Conservation (phyloP, 2,113 vertebrate species). For the Mugil cephalus region DNA sequence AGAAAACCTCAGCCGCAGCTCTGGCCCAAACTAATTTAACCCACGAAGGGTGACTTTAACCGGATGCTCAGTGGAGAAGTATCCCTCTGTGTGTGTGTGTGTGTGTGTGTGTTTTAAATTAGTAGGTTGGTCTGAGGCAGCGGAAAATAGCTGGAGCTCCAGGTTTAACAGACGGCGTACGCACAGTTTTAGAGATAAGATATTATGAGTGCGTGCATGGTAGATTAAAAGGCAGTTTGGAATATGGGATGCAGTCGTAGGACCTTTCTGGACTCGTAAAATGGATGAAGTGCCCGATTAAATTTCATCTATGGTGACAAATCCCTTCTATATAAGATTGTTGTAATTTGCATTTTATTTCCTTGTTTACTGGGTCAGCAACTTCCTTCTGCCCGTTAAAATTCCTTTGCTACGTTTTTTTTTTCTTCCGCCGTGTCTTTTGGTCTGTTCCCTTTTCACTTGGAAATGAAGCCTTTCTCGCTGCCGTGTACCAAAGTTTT, state of each 20-base stretch:
- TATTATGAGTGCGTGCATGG: not conserved
- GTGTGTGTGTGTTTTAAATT: too few relatives aligned
- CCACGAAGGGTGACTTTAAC: too few relatives aligned
- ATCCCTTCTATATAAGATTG: not conserved
- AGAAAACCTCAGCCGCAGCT: not conserved
- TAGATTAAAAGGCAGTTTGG: constrained; percentile 5
- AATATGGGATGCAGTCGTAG: not conserved
- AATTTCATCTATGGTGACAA: constrained; percentile 3
- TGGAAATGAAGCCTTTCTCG: not conserved
- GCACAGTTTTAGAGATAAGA: not conserved
- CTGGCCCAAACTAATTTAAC: not conserved
- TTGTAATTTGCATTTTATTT: not conserved
- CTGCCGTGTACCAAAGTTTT: not conserved
- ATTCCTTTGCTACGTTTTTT: not conserved
- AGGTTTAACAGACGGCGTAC: not conserved
- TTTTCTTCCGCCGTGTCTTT: not conserved
- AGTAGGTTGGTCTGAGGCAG: not conserved
- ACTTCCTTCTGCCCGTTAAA: constrained; percentile 3
- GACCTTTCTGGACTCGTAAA: constrained; percentile 6
- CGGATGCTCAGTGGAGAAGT: not conserved
- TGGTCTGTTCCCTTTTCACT: not conserved
- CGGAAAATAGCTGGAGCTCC: not conserved
- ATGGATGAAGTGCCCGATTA: constrained; percentile 2
- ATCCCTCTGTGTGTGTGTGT: too few relatives aligned
- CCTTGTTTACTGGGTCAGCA: not conserved